Base-by-base conservation (phyloP, 2,113 vertebrate species). In the Chroicocephalus ridibundus region DNA sequence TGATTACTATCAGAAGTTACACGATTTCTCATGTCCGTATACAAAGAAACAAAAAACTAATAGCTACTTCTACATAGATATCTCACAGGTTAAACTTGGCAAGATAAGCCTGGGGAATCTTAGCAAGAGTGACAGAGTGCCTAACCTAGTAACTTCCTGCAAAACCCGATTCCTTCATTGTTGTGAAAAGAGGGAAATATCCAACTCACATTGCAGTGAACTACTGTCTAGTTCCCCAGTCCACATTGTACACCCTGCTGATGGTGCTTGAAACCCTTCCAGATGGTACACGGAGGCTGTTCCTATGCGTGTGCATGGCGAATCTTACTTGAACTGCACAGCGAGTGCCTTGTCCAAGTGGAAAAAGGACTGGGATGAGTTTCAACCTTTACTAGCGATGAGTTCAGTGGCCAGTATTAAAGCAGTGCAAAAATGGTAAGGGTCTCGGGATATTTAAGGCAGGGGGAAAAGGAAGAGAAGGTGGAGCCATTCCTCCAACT, bases 231-330 rank as follows among this genome's bases (percentile, higher is more conserved):
- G 52, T n/a, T 74, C 60, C n/a, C 47, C 18, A 72, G 60, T 12
- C 25, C 52, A 36, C 36, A 10, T 2, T 25, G 51, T 27, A 36
- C 32, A 27, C 6, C 3, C 16, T 20, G 19, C 46, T 31, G 40
- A 22, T 32, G 44, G 38, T 25, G 27, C 2, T 3, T 5, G 20
- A 74, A n/a, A 20, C 34, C 61, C 55, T 69, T 75, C 32, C 40
- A 36, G 26, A 36, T 9, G 22, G 27, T 8, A 87, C 49, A 10
- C 1, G 2, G 47, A 49, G 55, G 44, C 49, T 42, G 36, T 32
- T 62, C 49, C 36, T 57, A 44, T 2, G 3, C 1, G 4, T 2
- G 6, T 26, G 25, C 27, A 5, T 21, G 24, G 49, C 9, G 1
- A 65, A 38, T 20, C 36, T 40, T 18, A 82, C 16, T 42, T 20